These are phyloP conservation scores for Drosophila greeni DNA, from an alignment of 2,888 invertebrate species.

Conservation along the genomic window DNA sequence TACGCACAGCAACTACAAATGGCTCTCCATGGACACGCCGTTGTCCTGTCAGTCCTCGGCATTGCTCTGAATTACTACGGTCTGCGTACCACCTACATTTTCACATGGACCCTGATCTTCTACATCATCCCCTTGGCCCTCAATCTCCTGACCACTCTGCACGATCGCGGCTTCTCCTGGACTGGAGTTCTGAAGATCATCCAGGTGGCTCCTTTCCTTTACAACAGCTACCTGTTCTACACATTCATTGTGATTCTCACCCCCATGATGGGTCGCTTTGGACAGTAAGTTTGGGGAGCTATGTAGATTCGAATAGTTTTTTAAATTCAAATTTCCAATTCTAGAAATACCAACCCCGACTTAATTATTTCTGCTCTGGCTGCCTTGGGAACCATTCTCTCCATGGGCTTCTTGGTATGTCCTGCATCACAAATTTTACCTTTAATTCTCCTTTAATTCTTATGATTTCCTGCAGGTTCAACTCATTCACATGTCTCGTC, in stretches of 20 bases:
- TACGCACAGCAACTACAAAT: constrained; percentile 71
- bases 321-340: not conserved
- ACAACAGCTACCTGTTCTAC: constrained; percentile 79
- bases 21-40: constrained; percentile 72
- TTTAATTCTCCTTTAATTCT: too few species aligned
- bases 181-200: constrained; percentile 68
- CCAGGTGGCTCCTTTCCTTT: constrained; percentile 78
- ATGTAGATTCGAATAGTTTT: not conserved
- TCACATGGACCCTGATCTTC: constrained; percentile 70
- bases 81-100: constrained; percentile 70
- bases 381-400: constrained; percentile 66
- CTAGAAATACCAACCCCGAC: constrained; percentile 80
- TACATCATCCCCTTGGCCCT: constrained; percentile 67
- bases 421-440: not conserved
- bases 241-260: constrained; percentile 80
- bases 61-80: constrained; percentile 53
- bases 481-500: constrained; percentile 47
- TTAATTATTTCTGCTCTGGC: constrained; percentile 79
- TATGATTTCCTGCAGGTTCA: constrained; percentile 29
- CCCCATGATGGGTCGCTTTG: constrained; percentile 81
- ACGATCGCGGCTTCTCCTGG: constrained; percentile 67
- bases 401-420: constrained; percentile 76
- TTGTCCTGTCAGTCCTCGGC: constrained; percentile 60
- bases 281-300: constrained; percentile 54
- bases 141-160: constrained; percentile 70